phyloP scores from a whole-genome alignment of 2,797 vertebrate genomes.

The Varecia variegata region DNA sequence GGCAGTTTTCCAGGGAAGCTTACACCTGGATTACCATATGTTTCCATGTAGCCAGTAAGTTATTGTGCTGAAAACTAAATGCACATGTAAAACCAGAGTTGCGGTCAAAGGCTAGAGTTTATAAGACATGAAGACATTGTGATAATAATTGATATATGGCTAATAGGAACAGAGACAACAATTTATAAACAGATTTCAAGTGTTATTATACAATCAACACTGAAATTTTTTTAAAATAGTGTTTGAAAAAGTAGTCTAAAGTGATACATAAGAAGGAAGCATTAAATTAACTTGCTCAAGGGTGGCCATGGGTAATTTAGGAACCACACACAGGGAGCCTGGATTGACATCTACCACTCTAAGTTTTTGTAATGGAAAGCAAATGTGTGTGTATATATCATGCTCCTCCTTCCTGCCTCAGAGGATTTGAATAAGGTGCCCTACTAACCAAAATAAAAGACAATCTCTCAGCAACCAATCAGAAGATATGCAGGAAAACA shows the following conservation, averaged over 20 bases:
- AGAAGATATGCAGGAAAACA: constrained; percentile 54
- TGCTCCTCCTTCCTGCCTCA: background rate
- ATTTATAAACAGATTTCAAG: constrained; percentile 24
- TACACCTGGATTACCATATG: constrained; percentile 73
- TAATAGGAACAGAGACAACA: background rate
- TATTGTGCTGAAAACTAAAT: constrained; percentile 42
- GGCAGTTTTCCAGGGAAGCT: constrained; percentile 61
- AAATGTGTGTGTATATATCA: background rate
- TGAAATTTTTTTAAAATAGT: background rate
- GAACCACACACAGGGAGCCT: background rate
- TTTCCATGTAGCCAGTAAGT: constrained; percentile 49
- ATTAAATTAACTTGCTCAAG: background rate
- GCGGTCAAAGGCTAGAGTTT: background rate
- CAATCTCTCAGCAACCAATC: background rate
- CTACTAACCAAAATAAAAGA: background rate
- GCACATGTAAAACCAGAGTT: background rate
- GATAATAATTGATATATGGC: background rate
- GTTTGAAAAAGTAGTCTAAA: background rate
- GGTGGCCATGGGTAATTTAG: background rate
- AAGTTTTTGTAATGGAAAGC: background rate
- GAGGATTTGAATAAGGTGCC: background rate
- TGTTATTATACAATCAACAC: background rate
- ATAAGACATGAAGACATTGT: background rate
- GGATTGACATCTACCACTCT: background rate
- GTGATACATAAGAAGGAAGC: background rate